Conservation (phyloP, 2,797 vertebrate genomes). For the Sebastes taczanowskii region DNA sequence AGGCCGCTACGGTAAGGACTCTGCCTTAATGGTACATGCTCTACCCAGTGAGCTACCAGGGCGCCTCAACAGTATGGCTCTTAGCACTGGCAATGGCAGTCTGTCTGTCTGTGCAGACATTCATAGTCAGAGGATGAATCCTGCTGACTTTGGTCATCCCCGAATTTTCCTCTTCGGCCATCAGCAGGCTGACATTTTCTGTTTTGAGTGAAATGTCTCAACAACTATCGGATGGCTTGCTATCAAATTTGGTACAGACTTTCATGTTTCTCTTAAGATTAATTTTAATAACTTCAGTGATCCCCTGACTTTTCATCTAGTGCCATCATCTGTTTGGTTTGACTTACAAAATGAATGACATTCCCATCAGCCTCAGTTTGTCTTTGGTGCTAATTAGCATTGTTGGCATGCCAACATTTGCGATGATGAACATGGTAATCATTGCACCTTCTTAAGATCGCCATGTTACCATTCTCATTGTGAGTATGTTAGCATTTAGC, state of each 20-base stretch:
- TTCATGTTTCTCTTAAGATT: neutral
- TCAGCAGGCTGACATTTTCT: neutral
- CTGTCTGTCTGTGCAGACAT: neutral
- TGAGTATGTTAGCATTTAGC: neutral
- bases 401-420: neutral
- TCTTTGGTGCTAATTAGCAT: neutral
- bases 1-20: no score
- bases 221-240: neutral
- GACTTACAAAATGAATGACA: neutral
- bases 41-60: neutral
- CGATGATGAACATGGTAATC: neutral
- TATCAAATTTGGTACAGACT: neutral
- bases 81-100: neutral
- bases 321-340: neutral
- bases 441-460: neutral
- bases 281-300: neutral
- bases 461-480: neutral
- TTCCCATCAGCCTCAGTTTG: neutral
- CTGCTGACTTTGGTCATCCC: neutral
- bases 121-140: neutral
- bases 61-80: neutral
- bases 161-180: neutral
- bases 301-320: neutral
- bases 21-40: neutral
- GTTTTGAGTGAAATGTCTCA: neutral